Evolutionary conservation across 2,113 vertebrate species (phyloP), one percentile per base, ranked within the genome.

Genomic region (Redunca redunca): DNA sequence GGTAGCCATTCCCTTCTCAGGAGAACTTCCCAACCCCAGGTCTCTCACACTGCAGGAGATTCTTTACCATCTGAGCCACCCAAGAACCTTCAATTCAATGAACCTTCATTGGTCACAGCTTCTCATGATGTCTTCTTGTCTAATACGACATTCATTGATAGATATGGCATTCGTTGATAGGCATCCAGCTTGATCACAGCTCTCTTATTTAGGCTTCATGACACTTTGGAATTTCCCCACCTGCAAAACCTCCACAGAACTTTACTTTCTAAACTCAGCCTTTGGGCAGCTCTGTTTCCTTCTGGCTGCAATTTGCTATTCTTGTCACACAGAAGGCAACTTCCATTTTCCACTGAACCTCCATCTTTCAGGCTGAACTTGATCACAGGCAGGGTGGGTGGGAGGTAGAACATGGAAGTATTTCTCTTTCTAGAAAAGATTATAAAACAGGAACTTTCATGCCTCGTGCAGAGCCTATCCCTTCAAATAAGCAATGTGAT

Each of bases 361-460:
- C 74, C 33, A 19, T 78, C 43, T 98, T 82, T 80, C 74, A 21
- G 17, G 85, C 26, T 96, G 84, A 97, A 86, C 91, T 97, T 97
- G 40, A 97, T 93, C 91, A 94, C 62, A 95, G 28, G 17, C 81
- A 94, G 90, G 17, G 43, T 89, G 74, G 77, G 55, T 60, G 30
- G 80, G 40, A 92, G 62, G n/a, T 83, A 97, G 89, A 86, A 92
- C 92, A 93, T 93, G 80, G 93, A 96, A 98, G 74, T 50, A 91
- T 92, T 97, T 98, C 33, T 97, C 87, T 96, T 97, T 78, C 71
- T 96, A 93, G 53, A 71, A 95, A 80, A 89, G 89, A 95, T 71
- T 98, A 95, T 88, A 94, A 98, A 97, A 46, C 17, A 87, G 36
- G 40, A 97, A 97, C 97, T 92, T 93, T 74, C 88, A 17, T 97